Evolutionary conservation across 2,113 vertebrate species (phyloP).

Genomic region (Ornithorhynchus anatinus): DNA sequence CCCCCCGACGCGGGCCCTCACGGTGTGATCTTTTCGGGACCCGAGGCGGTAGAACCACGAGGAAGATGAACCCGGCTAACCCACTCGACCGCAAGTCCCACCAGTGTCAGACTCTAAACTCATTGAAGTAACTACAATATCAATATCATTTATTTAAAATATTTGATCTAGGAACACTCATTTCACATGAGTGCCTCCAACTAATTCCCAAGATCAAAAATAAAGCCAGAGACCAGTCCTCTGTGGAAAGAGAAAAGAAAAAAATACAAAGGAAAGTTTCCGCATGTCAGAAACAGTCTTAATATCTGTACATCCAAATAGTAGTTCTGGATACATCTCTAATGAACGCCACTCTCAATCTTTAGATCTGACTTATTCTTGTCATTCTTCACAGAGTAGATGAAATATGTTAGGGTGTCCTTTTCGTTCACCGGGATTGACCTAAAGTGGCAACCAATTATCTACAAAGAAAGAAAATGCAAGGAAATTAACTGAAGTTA

Average conservation of each 20-base stretch:
- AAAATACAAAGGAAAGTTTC: slow-evolving; percentile 72
- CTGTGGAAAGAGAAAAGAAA: slow-evolving; percentile 54
- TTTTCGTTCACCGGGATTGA: slow-evolving; percentile 86
- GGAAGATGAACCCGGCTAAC: too few species aligned
- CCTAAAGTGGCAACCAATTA: slow-evolving; percentile 84
- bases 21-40: too few species aligned
- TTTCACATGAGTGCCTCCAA: slow-evolving; percentile 54
- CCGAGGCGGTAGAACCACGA: too few species aligned
- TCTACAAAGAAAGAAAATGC: slow-evolving; percentile 68
- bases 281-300: slow-evolving; percentile 68
- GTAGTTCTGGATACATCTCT: slow-evolving; percentile 58
- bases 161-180: slow-evolving; percentile 56
- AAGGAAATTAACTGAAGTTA: slow-evolving; percentile 45
- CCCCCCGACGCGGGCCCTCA: too few species aligned
- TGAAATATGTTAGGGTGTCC: slow-evolving; percentile 85
- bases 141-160: slow-evolving; percentile 79
- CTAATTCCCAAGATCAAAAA: slow-evolving; percentile 69
- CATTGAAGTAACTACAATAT: slow-evolving; percentile 61
- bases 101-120: slow-evolving; percentile 62
- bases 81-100: too few species aligned
- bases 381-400: slow-evolving; percentile 85
- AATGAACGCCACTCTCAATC: slow-evolving; percentile 76
- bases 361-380: slow-evolving; percentile 82
- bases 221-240: slow-evolving; percentile 68
- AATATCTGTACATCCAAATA: slow-evolving; percentile 47